These are phyloP conservation scores for Oncorhynchus gorbuscha DNA, from an alignment of 2,113 vertebrate genomes.

Conservation along the genomic window DNA sequence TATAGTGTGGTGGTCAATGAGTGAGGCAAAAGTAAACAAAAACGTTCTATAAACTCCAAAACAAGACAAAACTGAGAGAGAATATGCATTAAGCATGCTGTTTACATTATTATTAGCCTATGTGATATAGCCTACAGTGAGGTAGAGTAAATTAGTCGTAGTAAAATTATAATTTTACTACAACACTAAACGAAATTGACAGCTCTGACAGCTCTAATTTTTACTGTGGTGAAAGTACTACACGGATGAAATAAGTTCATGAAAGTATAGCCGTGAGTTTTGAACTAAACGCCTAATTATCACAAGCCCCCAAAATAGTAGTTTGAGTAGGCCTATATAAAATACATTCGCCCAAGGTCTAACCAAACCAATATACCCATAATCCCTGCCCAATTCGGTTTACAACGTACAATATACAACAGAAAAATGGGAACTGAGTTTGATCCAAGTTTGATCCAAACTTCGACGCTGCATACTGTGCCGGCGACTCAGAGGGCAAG, in stretches of 20 bases:
- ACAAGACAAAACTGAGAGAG: no score
- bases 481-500: constrained; percentile 68
- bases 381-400: neutral
- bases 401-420: no score
- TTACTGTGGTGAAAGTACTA: no score
- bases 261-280: neutral
- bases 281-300: neutral
- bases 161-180: no score
- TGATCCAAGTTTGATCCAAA: constrained; percentile 50
- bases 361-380: neutral
- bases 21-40: constrained; percentile 6
- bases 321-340: neutral
- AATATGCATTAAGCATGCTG: no score
- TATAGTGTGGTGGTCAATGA: neutral
- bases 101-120: no score
- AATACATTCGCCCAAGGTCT: neutral
- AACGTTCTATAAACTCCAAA: no score
- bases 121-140: no score
- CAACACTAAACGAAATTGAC: no score
- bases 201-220: no score
- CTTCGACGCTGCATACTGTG: constrained; percentile 59
- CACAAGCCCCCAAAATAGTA: neutral
- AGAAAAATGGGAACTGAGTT: constrained; percentile 28
- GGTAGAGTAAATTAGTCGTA: no score
- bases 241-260: no score